These are phyloP conservation scores for Lepus europaeus DNA, from an alignment of 2,113 vertebrate genomes.

Conservation along the genomic window DNA sequence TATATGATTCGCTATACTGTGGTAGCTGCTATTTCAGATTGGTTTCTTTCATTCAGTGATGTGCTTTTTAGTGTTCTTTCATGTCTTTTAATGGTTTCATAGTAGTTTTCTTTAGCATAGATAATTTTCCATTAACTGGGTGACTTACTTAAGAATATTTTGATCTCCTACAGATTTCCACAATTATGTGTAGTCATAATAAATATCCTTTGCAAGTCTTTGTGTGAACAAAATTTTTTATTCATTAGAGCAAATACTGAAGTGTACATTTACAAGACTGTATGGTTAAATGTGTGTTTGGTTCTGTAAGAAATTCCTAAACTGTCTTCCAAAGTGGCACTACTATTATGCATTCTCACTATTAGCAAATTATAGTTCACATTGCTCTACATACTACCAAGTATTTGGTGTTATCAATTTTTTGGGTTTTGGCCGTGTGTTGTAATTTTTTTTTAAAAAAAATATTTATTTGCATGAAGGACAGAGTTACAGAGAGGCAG, in stretches of 20 bases:
- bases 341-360: background rate
- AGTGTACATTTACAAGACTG: background rate
- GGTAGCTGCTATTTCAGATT: background rate
- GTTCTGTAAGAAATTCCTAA: background rate
- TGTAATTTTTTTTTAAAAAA: too few species aligned
- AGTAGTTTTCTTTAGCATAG: background rate
- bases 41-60: background rate
- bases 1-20: too few species aligned
- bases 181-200: background rate
- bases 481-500: too few species aligned
- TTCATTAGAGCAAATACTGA: background rate
- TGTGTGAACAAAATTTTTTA: background rate
- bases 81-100: background rate
- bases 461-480: too few species aligned
- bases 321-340: background rate
- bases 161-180: background rate
- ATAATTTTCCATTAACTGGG: background rate
- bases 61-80: background rate
- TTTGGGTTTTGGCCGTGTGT: background rate
- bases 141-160: background rate
- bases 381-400: background rate
- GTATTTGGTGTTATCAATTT: background rate
- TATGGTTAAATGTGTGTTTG: background rate
- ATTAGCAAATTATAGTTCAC: background rate
- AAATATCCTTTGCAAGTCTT: background rate